Conservation (phyloP, 2,797 vertebrate species). For the Sebastes nivosus region DNA sequence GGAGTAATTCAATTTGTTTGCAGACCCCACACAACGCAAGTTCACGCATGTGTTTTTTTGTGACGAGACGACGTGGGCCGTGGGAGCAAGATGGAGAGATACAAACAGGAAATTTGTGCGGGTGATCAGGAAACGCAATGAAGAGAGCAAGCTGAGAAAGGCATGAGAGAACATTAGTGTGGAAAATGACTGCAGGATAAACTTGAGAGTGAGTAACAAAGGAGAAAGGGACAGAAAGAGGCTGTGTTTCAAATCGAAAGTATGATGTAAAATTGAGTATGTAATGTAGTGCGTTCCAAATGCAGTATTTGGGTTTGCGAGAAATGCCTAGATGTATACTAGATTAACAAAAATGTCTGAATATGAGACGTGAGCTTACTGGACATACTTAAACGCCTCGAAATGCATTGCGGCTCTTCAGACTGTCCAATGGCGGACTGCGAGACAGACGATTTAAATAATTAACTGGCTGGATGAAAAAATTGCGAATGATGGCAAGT, state of each 20-base stretch:
- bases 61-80: not conserved
- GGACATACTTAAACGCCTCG: not conserved
- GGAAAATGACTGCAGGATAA: conserved; percentile 34
- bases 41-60: not conserved
- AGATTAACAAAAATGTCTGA: not conserved
- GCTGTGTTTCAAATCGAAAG: not conserved
- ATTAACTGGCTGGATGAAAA: not conserved
- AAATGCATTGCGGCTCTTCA: not conserved
- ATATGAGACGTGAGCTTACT: not conserved
- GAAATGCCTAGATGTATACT: not conserved
- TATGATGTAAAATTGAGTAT: not conserved
- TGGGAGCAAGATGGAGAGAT: conserved; percentile 24
- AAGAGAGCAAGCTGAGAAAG: conserved; percentile 9
- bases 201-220: conserved; percentile 6
- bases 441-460: not conserved
- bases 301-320: too few species aligned
- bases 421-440: not conserved
- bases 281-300: not conserved
- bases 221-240: conserved; percentile 19
- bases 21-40: not conserved
- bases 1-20: not conserved
- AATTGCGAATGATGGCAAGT: not conserved
- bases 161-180: conserved; percentile 6
- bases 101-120: conserved; percentile 41
- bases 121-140: conserved; percentile 18